phyloP scores from a whole-genome alignment of 2,888 invertebrate genomes.

The Hydroisotoma schaefferi region DNA sequence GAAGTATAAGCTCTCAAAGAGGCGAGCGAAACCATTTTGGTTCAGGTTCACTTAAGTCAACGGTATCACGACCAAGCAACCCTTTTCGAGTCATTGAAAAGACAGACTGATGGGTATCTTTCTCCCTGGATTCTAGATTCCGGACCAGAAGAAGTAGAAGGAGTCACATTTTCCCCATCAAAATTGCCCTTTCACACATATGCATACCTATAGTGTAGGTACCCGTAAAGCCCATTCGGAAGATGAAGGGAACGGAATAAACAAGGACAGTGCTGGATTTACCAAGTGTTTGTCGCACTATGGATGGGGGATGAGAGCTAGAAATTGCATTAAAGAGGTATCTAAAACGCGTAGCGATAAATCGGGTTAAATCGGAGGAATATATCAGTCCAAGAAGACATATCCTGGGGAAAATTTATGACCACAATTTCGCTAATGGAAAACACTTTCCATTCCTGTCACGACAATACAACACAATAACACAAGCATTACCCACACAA shows the following conservation, averaged over 20 bases:
- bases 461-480: slow-evolving; percentile 49
- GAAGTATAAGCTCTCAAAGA: slow-evolving; percentile 8
- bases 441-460: slow-evolving; percentile 50
- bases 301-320: slow-evolving; percentile 17
- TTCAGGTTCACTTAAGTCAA: slow-evolving; percentile 18
- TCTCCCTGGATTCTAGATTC: too few relatives aligned
- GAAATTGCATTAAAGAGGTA: slow-evolving; percentile 47
- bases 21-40: slow-evolving; percentile 9
- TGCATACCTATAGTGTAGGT: too few relatives aligned
- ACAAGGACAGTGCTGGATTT: slow-evolving; percentile 11
- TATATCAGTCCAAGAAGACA: slow-evolving; percentile 48
- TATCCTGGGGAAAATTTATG: slow-evolving; percentile 48
- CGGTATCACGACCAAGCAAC: slow-evolving; percentile 16
- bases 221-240: slow-evolving; percentile 14
- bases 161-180: neutral
- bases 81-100: slow-evolving; percentile 2
- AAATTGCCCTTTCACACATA: too few relatives aligned
- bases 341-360: slow-evolving; percentile 47
- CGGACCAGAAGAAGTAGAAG: neutral
- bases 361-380: slow-evolving; percentile 50
- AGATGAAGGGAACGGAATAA: slow-evolving; percentile 14
- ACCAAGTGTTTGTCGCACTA: too few relatives aligned
- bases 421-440: slow-evolving; percentile 49
- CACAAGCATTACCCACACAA: slow-evolving; percentile 46
- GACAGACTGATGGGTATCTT: slow-evolving; percentile 14